Percentiles rank a stretch among this genome's conserved stretches.
Conservation (phyloP, 2,888 invertebrate genomes). For the Liposcelis brunnea region DNA sequence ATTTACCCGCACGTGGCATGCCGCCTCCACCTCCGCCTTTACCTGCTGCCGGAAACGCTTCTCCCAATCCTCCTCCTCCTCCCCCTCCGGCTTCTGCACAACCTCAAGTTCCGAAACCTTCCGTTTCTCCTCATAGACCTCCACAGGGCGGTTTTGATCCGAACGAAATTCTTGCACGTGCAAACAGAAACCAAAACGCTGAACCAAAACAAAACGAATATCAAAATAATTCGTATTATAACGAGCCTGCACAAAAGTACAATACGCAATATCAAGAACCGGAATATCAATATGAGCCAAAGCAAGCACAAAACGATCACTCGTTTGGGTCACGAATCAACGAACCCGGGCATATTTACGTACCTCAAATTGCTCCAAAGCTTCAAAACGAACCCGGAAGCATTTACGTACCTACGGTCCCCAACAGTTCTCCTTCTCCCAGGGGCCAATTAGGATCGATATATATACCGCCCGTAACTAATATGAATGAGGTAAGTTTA, state of each 20-base stretch:
- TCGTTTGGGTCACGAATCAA: too few species aligned
- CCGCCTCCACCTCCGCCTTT: too few species aligned
- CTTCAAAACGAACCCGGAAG: slow-evolving; percentile 17
- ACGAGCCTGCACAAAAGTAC: slow-evolving; percentile 13
- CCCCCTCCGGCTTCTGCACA: slow-evolving; percentile 32
- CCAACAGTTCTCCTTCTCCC: slow-evolving; percentile 21
- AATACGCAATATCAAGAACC: slow-evolving; percentile 13
- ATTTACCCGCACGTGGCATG: not conserved
- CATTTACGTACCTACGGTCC: slow-evolving; percentile 22
- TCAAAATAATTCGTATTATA: too few species aligned
- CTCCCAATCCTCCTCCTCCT: slow-evolving; percentile 20
- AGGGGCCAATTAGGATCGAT: slow-evolving; percentile 32
- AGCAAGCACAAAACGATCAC: too few species aligned
- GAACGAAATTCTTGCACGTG: not conserved
- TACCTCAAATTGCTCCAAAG: too few species aligned
- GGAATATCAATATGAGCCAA: too few species aligned
- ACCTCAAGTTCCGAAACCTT: slow-evolving; percentile 27
- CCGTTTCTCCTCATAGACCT: slow-evolving; percentile 13
- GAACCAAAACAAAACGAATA: too few species aligned
- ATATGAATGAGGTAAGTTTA: slow-evolving; percentile 9
- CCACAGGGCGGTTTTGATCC: not conserved
- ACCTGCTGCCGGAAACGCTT: too few species aligned
- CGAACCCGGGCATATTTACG: too few species aligned
- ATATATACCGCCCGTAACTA: slow-evolving; percentile 32
- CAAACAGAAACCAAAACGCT: not conserved